Conservation (phyloP, 2,888 invertebrate genomes). For the Ephialtes manifestator region DNA sequence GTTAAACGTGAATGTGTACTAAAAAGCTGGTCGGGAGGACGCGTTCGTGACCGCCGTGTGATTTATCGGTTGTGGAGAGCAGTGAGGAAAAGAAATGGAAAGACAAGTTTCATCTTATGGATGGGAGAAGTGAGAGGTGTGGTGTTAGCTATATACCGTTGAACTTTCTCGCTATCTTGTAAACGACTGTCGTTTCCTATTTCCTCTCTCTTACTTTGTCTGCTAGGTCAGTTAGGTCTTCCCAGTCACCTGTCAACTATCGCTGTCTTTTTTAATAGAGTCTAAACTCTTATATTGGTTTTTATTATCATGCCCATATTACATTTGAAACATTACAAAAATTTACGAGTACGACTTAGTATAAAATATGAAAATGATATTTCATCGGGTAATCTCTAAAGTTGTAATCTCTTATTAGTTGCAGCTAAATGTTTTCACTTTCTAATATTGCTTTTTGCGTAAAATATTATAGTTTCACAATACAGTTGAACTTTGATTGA, state of each 20-base stretch:
- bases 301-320: neutral
- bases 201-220: constrained; percentile 57
- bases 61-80: neutral
- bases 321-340: neutral
- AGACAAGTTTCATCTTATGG: constrained; percentile 59
- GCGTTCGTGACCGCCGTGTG: neutral
- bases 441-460: too few species aligned
- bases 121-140: constrained; percentile 67
- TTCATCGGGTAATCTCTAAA: too few species aligned
- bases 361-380: neutral
- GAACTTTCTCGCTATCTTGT: constrained; percentile 76
- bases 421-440: too few species aligned
- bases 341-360: neutral
- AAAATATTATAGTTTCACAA: neutral
- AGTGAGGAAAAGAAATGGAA: constrained; percentile 31
- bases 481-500: too few species aligned
- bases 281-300: neutral
- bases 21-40: neutral
- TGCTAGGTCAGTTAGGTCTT: constrained; percentile 13
- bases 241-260: neutral
- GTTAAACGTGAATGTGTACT: neutral
- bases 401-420: too few species aligned
- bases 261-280: neutral
- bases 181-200: constrained; percentile 72
- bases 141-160: constrained; percentile 61